Percentiles rank a stretch among this genome's conserved stretches.
Evolutionary conservation across 2,888 invertebrate species (phyloP).

Genomic region (Creontiades dilutus): DNA sequence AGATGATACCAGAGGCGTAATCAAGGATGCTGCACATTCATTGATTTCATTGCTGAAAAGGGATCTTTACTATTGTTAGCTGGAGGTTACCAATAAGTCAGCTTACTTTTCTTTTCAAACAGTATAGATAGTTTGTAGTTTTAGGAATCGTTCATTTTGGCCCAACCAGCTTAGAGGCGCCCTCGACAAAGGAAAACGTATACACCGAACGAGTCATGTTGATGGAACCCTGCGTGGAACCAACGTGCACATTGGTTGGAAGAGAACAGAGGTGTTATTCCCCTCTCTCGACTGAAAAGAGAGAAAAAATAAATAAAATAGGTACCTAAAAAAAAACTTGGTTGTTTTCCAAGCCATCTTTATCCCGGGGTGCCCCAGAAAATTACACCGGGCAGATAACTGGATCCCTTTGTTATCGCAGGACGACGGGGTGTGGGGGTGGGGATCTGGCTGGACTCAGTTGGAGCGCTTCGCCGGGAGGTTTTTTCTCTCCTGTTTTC

Average conservation of each 20-base stretch:
- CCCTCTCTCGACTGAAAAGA: neutral
- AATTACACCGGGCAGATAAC: conserved; percentile 65
- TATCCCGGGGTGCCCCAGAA: conserved; percentile 60
- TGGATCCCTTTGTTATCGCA: conserved; percentile 63
- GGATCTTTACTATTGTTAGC: no score
- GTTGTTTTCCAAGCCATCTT: conserved; percentile 61
- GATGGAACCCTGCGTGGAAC: neutral
- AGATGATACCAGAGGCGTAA: no score
- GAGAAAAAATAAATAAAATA: conserved; percentile 68
- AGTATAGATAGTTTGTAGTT: no score
- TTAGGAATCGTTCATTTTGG: no score
- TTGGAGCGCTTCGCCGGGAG: conserved; percentile 15
- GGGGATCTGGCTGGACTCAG: conserved; percentile 46
- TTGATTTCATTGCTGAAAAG: no score
- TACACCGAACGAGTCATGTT: no score
- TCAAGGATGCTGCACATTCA: no score
- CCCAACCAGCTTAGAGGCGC: no score
- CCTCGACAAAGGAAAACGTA: no score
- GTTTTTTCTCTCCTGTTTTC: conserved; percentile 59
- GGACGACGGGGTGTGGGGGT: neutral
- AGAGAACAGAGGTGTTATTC: neutral
- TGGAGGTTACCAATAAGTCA: no score
- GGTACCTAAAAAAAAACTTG: conserved; percentile 59
- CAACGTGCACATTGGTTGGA: neutral
- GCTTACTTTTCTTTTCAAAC: no score